A percentile compares a stretch with the other conserved stretches of the same genome.
Evolutionary conservation across 1,140 invertebrate species (phyloP).

Genomic region (Drosophila kikkawai): DNA sequence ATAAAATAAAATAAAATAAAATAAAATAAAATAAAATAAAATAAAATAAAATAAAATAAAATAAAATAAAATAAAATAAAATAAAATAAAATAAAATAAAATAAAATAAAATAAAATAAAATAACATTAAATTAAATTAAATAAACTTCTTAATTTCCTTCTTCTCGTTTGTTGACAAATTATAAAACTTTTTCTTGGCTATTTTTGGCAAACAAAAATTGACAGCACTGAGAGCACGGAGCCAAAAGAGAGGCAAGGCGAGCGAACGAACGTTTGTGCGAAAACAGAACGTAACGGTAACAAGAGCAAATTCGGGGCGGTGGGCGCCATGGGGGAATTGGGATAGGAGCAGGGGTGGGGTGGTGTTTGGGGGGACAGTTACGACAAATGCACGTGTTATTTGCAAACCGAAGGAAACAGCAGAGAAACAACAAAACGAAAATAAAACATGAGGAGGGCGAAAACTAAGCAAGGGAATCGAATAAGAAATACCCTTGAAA

Average conservation of each 20-base stretch:
- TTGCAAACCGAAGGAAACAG: constrained; percentile 55
- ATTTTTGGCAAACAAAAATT: not conserved
- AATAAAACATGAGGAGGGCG: constrained; percentile 34
- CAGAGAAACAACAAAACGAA: constrained; percentile 50
- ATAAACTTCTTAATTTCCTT: not conserved
- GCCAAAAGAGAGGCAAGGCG: constrained; percentile 15
- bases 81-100: too few relatives aligned
- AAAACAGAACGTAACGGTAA: constrained; percentile 20
- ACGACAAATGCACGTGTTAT: constrained; percentile 76
- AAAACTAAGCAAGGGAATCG: not conserved
- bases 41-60: too few relatives aligned
- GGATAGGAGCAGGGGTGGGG: not conserved
- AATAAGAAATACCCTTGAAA: not conserved
- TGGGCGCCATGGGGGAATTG: constrained; percentile 7
- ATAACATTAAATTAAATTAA: too few relatives aligned
- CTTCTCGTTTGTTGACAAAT: not conserved
- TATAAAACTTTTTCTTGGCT: not conserved
- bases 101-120: too few relatives aligned
- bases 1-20: too few relatives aligned
- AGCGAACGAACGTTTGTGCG: constrained; percentile 4
- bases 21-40: too few relatives aligned
- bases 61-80: too few relatives aligned
- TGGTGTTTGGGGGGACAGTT: constrained; percentile 5
- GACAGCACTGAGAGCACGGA: constrained; percentile 10
- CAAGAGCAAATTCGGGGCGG: constrained; percentile 9